Percentiles rank a stretch among this genome's conserved stretches.
phyloP scores from a whole-genome alignment of 1,140 invertebrate genomes.

The Meloidogyne hapla region DNA sequence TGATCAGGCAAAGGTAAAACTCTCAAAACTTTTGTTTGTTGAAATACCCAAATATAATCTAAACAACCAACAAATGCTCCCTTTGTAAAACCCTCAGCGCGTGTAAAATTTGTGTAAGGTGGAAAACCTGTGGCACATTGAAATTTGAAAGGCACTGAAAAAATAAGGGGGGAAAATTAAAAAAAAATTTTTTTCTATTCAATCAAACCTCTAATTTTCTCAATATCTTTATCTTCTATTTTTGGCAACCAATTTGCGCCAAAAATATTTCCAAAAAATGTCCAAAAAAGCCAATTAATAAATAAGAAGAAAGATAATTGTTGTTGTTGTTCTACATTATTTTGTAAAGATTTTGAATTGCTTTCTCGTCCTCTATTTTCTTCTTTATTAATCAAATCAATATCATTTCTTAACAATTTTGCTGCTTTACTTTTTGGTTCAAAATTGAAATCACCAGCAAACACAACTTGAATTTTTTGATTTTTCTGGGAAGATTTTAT shows the following conservation, averaged over 20 bases:
- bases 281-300: background rate
- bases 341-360: background rate
- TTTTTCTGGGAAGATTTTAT: background rate
- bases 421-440: slow-evolving; percentile 10
- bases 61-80: slow-evolving; percentile 33
- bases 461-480: slow-evolving; percentile 26
- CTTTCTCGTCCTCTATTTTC: background rate
- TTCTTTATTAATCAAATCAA: background rate
- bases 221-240: background rate
- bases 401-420: slow-evolving; percentile 9
- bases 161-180: background rate
- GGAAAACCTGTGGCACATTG: slow-evolving; percentile 26
- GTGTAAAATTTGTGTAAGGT: slow-evolving; percentile 33
- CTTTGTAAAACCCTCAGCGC: background rate
- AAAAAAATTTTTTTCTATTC: background rate
- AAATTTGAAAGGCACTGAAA: slow-evolving; percentile 8
- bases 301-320: background rate
- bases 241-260: background rate
- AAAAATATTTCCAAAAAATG: background rate
- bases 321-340: background rate
- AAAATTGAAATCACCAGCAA: slow-evolving; percentile 30
- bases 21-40: slow-evolving; percentile 14
- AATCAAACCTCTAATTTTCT: background rate
- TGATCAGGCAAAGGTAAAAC: slow-evolving; percentile 31
- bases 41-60: slow-evolving; percentile 34